Evolutionary conservation across 2,113 vertebrate species (phyloP).

Genomic region (Echinops telfairi): DNA sequence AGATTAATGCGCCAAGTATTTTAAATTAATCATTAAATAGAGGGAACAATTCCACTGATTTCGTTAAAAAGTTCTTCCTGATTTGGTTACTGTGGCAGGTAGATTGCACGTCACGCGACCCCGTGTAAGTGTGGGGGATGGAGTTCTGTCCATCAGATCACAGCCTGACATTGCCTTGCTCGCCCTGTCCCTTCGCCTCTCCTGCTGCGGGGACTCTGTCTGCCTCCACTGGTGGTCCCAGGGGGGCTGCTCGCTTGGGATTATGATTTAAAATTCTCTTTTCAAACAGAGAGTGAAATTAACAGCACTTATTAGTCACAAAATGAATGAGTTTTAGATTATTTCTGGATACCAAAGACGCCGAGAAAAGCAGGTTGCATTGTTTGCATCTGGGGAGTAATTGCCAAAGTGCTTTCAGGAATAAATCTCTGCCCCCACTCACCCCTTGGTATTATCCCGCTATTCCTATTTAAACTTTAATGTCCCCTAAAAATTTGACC

Average conservation of each 20-base stretch:
- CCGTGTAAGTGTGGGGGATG: no score
- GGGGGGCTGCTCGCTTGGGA: no score
- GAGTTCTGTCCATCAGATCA: no score
- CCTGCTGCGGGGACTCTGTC: no score
- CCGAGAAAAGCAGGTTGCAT: neutral
- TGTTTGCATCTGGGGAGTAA: neutral
- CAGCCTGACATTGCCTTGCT: no score
- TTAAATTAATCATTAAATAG: conserved; percentile 19
- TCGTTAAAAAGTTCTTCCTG: neutral
- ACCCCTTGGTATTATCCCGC: neutral
- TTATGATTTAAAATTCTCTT: no score
- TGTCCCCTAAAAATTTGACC: neutral
- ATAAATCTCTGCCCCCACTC: neutral
- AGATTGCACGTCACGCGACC: no score
- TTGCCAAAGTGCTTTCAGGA: neutral
- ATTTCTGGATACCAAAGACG: neutral
- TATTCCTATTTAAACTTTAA: neutral
- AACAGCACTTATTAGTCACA: no score
- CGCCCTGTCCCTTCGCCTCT: no score
- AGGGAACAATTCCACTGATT: conserved; percentile 20
- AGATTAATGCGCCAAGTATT: neutral
- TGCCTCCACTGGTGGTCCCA: no score
- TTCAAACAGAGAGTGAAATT: no score
- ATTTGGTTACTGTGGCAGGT: neutral
- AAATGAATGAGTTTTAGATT: no score